A percentile compares a stretch with the other conserved stretches of the same genome.
Evolutionary conservation across 2,888 invertebrate species (phyloP).

Genomic region (Stenodema calcarata): DNA sequence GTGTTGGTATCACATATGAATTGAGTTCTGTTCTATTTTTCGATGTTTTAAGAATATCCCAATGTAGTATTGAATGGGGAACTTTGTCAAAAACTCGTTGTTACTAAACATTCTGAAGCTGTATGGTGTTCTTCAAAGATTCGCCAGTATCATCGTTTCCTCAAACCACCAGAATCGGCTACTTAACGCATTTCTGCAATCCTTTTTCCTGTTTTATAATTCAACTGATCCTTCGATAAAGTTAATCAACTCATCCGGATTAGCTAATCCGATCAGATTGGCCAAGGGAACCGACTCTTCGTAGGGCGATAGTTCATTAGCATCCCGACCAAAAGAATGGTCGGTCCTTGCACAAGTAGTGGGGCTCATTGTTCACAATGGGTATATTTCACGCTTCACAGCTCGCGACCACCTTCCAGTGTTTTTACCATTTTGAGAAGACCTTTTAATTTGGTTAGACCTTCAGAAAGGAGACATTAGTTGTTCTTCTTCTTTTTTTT

Average conservation of each 20-base stretch:
- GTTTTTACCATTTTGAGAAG: constrained; percentile 12
- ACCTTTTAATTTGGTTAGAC: constrained; percentile 21
- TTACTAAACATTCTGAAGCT: no score
- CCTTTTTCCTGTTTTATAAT: not conserved
- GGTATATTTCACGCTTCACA: constrained; percentile 53
- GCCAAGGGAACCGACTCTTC: not conserved
- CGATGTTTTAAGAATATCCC: no score
- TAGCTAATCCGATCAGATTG: not conserved
- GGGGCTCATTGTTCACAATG: constrained; percentile 46
- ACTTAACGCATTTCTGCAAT: no score
- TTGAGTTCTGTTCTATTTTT: no score
- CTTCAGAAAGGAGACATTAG: not conserved
- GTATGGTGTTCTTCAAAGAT: no score
- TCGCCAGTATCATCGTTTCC: no score
- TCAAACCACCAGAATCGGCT: no score
- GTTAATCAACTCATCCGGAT: constrained; percentile 34
- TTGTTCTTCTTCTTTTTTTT: not conserved
- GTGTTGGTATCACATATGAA: no score
- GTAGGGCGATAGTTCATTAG: constrained; percentile 15
- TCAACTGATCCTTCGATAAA: not conserved
- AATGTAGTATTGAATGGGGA: no score
- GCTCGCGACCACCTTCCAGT: constrained; percentile 45
- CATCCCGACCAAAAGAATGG: constrained; percentile 17
- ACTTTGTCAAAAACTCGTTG: no score
- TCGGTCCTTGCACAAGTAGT: constrained; percentile 43